These are phyloP conservation scores for Sus cebifrons DNA, from an alignment of 2,797 vertebrate genomes.

Conservation along the genomic window DNA sequence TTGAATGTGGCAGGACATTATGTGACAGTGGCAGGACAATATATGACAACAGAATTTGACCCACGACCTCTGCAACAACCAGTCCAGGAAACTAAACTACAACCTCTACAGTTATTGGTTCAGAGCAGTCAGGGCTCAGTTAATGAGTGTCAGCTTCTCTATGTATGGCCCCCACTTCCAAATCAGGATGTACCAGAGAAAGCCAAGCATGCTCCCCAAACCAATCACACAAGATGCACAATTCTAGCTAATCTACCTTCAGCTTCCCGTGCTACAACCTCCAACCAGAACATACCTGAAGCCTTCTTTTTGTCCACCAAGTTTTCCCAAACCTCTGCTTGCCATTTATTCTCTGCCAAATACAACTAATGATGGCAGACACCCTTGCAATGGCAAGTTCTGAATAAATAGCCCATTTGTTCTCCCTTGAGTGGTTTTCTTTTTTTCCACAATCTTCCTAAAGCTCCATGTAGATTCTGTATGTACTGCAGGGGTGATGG, in stretches of 20 bases:
- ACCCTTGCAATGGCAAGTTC: neutral
- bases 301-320: neutral
- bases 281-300: neutral
- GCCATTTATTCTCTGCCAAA: neutral
- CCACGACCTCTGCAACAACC: neutral
- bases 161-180: neutral
- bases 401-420: neutral
- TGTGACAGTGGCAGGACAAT: neutral
- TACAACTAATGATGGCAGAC: neutral
- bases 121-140: neutral
- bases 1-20: neutral
- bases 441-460: neutral
- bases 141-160: neutral
- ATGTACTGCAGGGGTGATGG: neutral
- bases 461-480: neutral
- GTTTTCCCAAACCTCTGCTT: neutral
- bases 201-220: neutral
- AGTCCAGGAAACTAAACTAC: neutral
- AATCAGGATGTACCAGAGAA: neutral
- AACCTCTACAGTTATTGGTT: neutral
- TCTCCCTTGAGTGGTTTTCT: neutral
- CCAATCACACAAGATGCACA: neutral
- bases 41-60: neutral
- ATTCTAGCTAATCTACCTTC: neutral
- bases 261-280: neutral